Conservation (phyloP, 2,797 vertebrate genomes). For the Cryptoblepharus egeriae region DNA sequence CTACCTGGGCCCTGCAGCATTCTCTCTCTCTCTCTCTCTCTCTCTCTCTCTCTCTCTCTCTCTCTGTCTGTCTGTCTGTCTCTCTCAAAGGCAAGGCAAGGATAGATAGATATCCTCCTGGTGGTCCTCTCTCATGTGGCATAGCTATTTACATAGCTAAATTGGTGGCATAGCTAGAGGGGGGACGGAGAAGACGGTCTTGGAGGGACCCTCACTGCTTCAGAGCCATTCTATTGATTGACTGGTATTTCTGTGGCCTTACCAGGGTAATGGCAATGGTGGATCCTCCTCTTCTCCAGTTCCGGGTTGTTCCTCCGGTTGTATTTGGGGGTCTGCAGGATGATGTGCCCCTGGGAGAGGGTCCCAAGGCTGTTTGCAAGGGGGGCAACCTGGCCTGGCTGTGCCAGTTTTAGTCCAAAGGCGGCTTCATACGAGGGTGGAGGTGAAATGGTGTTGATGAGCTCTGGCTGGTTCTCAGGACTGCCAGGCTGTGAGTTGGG, state of each 20-base stretch:
- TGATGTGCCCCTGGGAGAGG: conserved; percentile 82
- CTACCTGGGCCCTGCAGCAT: no score
- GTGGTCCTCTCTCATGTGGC: no score
- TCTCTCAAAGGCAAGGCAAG: no score
- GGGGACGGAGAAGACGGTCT: no score
- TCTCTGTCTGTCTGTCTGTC: no score
- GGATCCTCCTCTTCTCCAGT: conserved; percentile 92
- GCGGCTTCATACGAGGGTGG: conserved; percentile 82
- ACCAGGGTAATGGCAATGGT: conserved; percentile 91
- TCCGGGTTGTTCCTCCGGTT: conserved; percentile 92
- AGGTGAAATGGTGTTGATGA: conserved; percentile 79
- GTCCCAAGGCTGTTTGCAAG: conserved; percentile 76
- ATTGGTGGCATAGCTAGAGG: no score
- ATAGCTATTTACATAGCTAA: no score
- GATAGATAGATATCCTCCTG: no score
- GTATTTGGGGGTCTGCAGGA: conserved; percentile 88
- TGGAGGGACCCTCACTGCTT: no score
- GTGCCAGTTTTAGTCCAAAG: conserved; percentile 80
- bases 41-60: no score
- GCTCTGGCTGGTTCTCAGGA: conserved; percentile 86
- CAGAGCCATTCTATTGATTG: no score
- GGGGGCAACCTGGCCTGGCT: conserved; percentile 72
- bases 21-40: no score
- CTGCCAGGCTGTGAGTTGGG: conserved; percentile 92
- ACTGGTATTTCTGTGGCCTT: fast-evolving